A percentile compares a stretch with the other conserved stretches of the same genome.
These are phyloP conservation scores for Huso huso DNA, from an alignment of 2,797 vertebrate species.

Conservation along the genomic window DNA sequence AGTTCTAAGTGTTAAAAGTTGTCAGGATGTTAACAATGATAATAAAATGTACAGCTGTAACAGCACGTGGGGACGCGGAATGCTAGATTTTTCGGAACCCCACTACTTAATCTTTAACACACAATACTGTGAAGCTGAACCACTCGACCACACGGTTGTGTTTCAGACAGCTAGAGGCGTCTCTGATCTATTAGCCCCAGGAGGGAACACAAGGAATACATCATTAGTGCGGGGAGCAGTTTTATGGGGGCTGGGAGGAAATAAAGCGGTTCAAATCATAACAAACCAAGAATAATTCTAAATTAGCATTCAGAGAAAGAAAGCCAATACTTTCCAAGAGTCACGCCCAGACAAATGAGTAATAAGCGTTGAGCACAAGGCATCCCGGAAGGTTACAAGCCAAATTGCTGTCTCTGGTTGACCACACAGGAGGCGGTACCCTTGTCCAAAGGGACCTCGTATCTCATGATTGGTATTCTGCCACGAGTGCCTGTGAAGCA, in stretches of 20 bases:
- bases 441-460: not conserved
- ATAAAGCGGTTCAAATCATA: slow-evolving; percentile 7
- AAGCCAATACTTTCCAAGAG: not conserved
- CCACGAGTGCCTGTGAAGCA: slow-evolving; percentile 17
- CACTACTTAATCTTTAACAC: no score
- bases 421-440: not conserved
- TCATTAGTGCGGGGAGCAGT: not conserved
- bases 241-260: not conserved
- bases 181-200: not conserved
- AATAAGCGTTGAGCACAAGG: not conserved
- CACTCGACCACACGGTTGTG: not conserved
- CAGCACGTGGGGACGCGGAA: no score
- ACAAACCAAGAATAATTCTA: not conserved
- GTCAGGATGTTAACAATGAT: no score
- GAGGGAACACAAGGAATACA: slow-evolving; percentile 1
- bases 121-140: not conserved
- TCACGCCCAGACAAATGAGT: not conserved
- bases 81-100: no score
- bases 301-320: slow-evolving; percentile 2
- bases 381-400: not conserved
- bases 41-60: no score
- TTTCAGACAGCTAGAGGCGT: not conserved
- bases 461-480: slow-evolving; percentile 17
- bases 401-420: no score
- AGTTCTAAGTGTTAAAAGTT: no score